These are phyloP conservation scores for Cheilosia impressa DNA, from an alignment of 2,888 invertebrate genomes.

Conservation along the genomic window DNA sequence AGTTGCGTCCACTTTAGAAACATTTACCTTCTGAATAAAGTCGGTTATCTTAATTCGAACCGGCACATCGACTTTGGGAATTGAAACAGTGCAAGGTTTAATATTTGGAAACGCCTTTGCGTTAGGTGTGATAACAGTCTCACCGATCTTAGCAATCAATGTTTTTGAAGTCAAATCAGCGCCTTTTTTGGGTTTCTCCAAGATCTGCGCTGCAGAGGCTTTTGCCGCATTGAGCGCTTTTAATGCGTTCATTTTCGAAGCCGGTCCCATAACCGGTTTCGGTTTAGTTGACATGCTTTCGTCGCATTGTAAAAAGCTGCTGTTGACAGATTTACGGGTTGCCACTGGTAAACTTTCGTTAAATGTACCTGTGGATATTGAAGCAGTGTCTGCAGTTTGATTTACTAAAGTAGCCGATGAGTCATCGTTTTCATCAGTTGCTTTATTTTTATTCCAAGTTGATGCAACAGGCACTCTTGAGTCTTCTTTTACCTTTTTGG, in stretches of 20 bases:
- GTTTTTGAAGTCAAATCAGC: neutral
- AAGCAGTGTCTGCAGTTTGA: neutral
- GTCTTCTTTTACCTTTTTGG: neutral
- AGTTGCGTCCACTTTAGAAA: neutral
- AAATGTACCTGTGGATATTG: neutral
- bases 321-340: neutral
- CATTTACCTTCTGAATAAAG: neutral
- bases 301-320: neutral
- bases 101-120: neutral
- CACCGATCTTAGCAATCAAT: slow-evolving; percentile 13
- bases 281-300: neutral
- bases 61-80: slow-evolving; percentile 7
- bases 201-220: neutral
- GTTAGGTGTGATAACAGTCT: slow-evolving; percentile 15
- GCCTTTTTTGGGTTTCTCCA: neutral
- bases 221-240: neutral
- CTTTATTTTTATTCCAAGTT: neutral
- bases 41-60: neutral
- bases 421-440: neutral
- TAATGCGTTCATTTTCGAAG: slow-evolving; percentile 47
- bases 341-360: neutral
- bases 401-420: neutral
- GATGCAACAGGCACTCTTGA: neutral
- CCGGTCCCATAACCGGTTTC: slow-evolving; percentile 48
- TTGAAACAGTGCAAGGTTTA: slow-evolving; percentile 15